A percentile compares a stretch with the other conserved stretches of the same genome.
Evolutionary conservation across 1,140 invertebrate genomes (phyloP).

Genomic region (Ganaspis sp.): DNA sequence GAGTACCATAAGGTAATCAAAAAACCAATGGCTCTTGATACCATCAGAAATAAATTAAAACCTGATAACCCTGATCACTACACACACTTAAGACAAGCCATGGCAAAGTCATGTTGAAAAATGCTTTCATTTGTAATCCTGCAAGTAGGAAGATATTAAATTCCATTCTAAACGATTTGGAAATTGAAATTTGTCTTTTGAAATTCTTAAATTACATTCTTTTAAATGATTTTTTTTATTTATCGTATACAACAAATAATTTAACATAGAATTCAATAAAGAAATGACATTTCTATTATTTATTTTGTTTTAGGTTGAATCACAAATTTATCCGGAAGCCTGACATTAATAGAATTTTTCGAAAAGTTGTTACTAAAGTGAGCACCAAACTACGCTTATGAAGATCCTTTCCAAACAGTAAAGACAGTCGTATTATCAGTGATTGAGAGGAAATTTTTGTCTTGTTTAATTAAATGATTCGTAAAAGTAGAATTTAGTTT

Average conservation of each 20-base stretch:
- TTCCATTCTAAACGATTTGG: no score
- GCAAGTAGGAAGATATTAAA: constrained; percentile 77
- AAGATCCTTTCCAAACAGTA: constrained; percentile 78
- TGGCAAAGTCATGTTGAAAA: constrained; percentile 90
- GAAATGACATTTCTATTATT: constrained; percentile 32
- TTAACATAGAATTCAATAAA: no score
- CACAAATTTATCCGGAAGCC: constrained; percentile 90
- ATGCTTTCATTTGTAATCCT: constrained; percentile 89
- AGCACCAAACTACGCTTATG: constrained; percentile 84
- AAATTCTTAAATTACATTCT: constrained; percentile 26
- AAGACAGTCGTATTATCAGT: constrained; percentile 77
- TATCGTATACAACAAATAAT: neutral
- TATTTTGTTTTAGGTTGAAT: constrained; percentile 81
- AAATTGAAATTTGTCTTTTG: no score
- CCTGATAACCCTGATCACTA: constrained; percentile 85
- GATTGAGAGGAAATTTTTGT: constrained; percentile 64
- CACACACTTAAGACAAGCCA: constrained; percentile 84
- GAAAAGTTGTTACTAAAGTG: constrained; percentile 88
- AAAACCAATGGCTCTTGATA: constrained; percentile 90
- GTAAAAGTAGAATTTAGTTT: constrained; percentile 5
- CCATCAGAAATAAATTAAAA: constrained; percentile 87
- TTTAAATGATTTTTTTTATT: constrained; percentile 33
- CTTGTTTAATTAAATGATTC: constrained; percentile 30
- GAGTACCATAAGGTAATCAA: constrained; percentile 87
- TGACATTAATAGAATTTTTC: constrained; percentile 90